These are phyloP conservation scores for Automeris io DNA, from an alignment of 2,888 invertebrate species.

Conservation along the genomic window DNA sequence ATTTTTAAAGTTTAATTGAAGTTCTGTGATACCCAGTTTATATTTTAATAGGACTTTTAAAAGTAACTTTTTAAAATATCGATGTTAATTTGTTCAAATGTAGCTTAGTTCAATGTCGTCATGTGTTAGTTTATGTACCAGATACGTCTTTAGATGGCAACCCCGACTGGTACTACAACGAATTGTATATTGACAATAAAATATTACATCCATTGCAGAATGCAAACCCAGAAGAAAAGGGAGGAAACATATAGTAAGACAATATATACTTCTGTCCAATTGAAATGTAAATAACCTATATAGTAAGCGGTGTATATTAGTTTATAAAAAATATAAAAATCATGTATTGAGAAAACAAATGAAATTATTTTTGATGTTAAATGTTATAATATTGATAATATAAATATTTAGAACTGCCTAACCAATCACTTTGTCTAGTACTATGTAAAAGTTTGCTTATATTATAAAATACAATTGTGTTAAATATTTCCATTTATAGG, in stretches of 20 bases:
- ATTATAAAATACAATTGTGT: too few relatives aligned
- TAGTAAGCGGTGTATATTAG: neutral
- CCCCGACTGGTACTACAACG: slow-evolving; percentile 19
- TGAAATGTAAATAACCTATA: slow-evolving; percentile 16
- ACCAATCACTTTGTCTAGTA: neutral
- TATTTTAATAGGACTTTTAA: slow-evolving; percentile 24
- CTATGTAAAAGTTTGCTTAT: too few relatives aligned
- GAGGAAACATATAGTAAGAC: slow-evolving; percentile 62
- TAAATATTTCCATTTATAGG: too few relatives aligned
- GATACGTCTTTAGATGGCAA: slow-evolving; percentile 11
- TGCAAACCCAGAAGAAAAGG: slow-evolving; percentile 63
- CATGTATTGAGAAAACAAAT: slow-evolving; percentile 1
- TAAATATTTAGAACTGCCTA: neutral
- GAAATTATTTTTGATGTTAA: neutral
- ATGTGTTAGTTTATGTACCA: slow-evolving; percentile 43
- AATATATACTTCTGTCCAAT: slow-evolving; percentile 51
- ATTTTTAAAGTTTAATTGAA: slow-evolving; percentile 23
- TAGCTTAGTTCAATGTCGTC: slow-evolving; percentile 66
- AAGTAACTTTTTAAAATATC: slow-evolving; percentile 29
- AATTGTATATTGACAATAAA: slow-evolving; percentile 45
- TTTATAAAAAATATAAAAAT: neutral
- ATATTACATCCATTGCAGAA: slow-evolving; percentile 73
- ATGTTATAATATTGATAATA: neutral
- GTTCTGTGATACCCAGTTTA: slow-evolving; percentile 17
- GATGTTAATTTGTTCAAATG: slow-evolving; percentile 34